phyloP scores from a whole-genome alignment of 2,797 vertebrate genomes.

The Sylvilagus floridanus region DNA sequence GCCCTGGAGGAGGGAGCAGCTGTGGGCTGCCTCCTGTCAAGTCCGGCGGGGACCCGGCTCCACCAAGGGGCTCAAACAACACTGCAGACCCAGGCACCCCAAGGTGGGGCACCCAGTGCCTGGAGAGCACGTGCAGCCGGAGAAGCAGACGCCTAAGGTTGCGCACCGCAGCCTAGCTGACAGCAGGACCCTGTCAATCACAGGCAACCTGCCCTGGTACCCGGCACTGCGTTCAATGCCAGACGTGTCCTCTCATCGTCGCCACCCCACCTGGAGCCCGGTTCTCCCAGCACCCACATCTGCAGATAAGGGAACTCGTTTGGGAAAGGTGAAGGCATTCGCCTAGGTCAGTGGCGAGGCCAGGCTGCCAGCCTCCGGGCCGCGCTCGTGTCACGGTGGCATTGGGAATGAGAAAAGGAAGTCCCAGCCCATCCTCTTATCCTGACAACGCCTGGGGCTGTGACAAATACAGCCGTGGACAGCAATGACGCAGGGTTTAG shows the following conservation, averaged over 20 bases:
- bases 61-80: fast-evolving
- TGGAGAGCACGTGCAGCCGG: not conserved
- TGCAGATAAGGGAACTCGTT: not conserved
- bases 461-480: not conserved
- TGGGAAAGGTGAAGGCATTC: not conserved
- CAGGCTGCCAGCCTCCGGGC: not conserved
- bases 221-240: not conserved
- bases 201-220: not conserved
- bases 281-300: not conserved
- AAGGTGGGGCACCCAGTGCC: not conserved
- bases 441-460: not conserved
- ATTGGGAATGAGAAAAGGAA: slow-evolving; percentile 35
- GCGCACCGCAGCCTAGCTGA: not conserved
- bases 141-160: not conserved
- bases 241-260: not conserved
- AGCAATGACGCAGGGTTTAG: not conserved
- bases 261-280: not conserved
- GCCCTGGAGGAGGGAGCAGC: not conserved
- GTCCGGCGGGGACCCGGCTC: not conserved
- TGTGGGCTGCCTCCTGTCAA: not conserved
- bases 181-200: not conserved
- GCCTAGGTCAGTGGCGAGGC: not conserved
- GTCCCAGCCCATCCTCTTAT: slow-evolving; percentile 7
- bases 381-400: not conserved
- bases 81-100: not conserved